Evolutionary conservation across 2,797 vertebrate genomes (phyloP).

Genomic region (Simalia tracyae): DNA sequence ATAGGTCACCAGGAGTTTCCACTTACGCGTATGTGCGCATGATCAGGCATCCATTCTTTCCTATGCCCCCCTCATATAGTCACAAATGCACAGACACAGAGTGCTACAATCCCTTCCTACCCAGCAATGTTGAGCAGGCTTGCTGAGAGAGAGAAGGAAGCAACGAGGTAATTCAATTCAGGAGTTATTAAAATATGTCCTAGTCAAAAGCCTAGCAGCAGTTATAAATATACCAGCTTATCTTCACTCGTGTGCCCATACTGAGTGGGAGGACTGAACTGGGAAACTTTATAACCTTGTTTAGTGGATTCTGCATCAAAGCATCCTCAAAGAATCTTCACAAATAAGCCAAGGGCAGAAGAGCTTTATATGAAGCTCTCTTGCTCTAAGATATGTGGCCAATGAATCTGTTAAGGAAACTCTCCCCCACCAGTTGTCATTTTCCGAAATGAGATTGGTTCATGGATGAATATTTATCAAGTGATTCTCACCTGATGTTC

Average conservation of each 20-base stretch:
- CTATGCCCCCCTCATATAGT: background rate
- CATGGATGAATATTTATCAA: background rate
- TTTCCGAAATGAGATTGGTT: background rate
- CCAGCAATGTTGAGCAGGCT: background rate
- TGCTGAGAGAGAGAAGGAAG: background rate
- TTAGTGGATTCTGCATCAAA: background rate
- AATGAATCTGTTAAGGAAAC: background rate
- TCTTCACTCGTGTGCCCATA: background rate
- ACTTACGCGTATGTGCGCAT: background rate
- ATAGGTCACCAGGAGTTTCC: background rate
- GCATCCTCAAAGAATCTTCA: background rate
- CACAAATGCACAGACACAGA: background rate
- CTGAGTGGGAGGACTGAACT: background rate
- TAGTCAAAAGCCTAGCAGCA: background rate
- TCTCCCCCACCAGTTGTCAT: background rate
- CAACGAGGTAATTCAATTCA: background rate
- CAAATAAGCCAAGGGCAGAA: background rate
- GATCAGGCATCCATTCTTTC: background rate
- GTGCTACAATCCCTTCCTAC: background rate
- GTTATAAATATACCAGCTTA: background rate
- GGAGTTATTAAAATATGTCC: background rate
- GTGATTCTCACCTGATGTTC: background rate
- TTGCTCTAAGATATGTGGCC: background rate
- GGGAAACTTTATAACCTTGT: background rate
- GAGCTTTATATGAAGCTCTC: background rate